Percentiles rank a stretch among this genome's conserved stretches.
Evolutionary conservation across 1,140 invertebrate genomes (phyloP).

Genomic region (Cephus cinctus): DNA sequence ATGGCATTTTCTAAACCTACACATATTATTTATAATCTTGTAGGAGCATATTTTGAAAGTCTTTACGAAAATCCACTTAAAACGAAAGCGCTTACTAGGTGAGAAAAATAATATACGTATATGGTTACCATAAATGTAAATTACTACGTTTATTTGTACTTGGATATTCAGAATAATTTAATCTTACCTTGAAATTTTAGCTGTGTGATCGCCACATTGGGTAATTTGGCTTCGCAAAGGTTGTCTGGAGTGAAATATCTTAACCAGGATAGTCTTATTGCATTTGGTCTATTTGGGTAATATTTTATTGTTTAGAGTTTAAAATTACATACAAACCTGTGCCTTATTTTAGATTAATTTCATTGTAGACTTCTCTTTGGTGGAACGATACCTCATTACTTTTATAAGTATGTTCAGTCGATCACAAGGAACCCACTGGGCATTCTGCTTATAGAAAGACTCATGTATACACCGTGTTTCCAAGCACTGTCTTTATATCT

Average conservation of each 20-base stretch:
- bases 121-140: slow-evolving; percentile 1
- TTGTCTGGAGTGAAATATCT: slow-evolving; percentile 60
- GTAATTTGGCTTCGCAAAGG: slow-evolving; percentile 66
- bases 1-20: slow-evolving; percentile 71
- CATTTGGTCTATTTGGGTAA: slow-evolving; percentile 72
- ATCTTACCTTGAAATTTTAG: slow-evolving; percentile 22
- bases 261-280: slow-evolving; percentile 64
- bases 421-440: slow-evolving; percentile 57
- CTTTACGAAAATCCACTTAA: slow-evolving; percentile 68
- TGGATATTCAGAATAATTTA: slow-evolving; percentile 10
- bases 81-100: slow-evolving; percentile 75
- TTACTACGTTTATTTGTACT: slow-evolving; percentile 12
- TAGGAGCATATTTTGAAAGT: slow-evolving; percentile 67
- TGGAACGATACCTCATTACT: slow-evolving; percentile 70
- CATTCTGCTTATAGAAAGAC: slow-evolving; percentile 65
- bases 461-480: slow-evolving; percentile 68
- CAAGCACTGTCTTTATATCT: slow-evolving; percentile 69
- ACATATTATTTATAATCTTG: slow-evolving; percentile 58
- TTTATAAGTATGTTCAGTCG: slow-evolving; percentile 58
- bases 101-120: slow-evolving; percentile 32
- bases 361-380: slow-evolving; percentile 67
- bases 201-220: slow-evolving; percentile 61
- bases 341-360: slow-evolving; percentile 21
- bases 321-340: slow-evolving; percentile 9
- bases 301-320: slow-evolving; percentile 15